These are phyloP conservation scores for Selenia dentaria DNA, from an alignment of 2,888 invertebrate species.

Conservation along the genomic window DNA sequence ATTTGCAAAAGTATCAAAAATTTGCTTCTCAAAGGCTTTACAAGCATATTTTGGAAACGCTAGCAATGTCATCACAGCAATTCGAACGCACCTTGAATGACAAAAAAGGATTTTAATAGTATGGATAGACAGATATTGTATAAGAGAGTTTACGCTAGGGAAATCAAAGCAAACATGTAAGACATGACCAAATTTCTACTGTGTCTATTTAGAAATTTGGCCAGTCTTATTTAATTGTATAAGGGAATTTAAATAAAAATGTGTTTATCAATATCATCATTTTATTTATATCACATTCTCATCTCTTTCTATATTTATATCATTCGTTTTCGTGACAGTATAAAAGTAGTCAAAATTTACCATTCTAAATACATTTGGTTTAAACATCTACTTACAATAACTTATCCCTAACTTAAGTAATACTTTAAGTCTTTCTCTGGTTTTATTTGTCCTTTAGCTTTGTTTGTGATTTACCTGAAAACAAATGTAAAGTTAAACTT, in stretches of 20 bases:
- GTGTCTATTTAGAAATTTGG: conserved; percentile 14
- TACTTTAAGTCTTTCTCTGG: conserved; percentile 46
- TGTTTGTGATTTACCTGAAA: conserved; percentile 74
- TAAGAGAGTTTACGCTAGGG: conserved; percentile 12
- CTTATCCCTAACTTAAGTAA: conserved; percentile 26
- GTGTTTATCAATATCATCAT: conserved; percentile 19
- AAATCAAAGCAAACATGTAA: conserved; percentile 12
- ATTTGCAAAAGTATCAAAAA: too few species aligned
- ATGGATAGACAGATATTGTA: too few species aligned
- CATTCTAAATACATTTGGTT: conserved; percentile 60
- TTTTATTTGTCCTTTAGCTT: conserved; percentile 74
- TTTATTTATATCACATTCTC: conserved; percentile 43
- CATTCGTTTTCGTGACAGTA: conserved; percentile 44
- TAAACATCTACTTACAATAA: conserved; percentile 39
- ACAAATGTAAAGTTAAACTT: conserved; percentile 14
- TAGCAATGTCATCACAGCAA: too few species aligned
- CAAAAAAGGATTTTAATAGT: background rate
- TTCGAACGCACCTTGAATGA: too few species aligned
- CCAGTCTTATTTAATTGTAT: conserved; percentile 7
- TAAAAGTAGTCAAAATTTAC: conserved; percentile 63
- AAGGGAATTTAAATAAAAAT: conserved; percentile 2
- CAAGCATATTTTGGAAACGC: too few species aligned
- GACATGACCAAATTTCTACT: conserved; percentile 23
- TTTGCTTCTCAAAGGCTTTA: too few species aligned
- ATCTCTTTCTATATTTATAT: conserved; percentile 30